Base-by-base conservation (phyloP, 2,888 invertebrate species). In the Volucella bombylans region DNA sequence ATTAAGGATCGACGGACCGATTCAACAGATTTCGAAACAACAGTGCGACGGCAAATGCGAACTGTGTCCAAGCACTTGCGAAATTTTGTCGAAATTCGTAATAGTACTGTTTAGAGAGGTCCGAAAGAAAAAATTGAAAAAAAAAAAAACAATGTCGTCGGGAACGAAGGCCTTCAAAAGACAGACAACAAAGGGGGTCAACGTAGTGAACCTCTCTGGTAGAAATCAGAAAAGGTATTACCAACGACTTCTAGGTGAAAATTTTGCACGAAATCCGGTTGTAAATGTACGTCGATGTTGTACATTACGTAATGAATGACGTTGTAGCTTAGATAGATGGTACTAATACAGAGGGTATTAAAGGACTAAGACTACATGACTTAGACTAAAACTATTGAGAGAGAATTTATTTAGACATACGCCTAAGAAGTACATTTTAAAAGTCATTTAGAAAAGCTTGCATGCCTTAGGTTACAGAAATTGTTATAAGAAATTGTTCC, bases 11-110 rank as follows among this genome's bases (percentile, higher is more conserved):
- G 89, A 43, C 88, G 89, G 64, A 90, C 90, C 18, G 89, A 90
- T 77, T 89, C 88, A 64, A 88, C 89, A 8, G 90, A 89, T 6
- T 59, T 89, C 50, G 89, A 87, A 73, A 87, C 87, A 47, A 87
- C 89, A 45, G 88, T 90, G 86, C 87, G 89, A 15, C 89, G 88
- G 67, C 89, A 90, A 8, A 90, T 91, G 71, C 88, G 87, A 80
- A 90, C 89, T 82, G 91, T 90, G 74, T 90, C 91, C 39, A 86
- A 89, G 65, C 90, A 90, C 41, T 89, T 90, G 18, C 88, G 90
- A n/a, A 89, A 89, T 83, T 87, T 90, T 87, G 88, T 90, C 52
- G 88, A 90, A 41, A 89, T 90, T 86, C 90, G 91, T 55, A 89
- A 90, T 43, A 90, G 90, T 43, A 89, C 90, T 65, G 80, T 77